Evolutionary conservation across 1,140 invertebrate species (phyloP).

Genomic region (Pemphigus obesinymphae): DNA sequence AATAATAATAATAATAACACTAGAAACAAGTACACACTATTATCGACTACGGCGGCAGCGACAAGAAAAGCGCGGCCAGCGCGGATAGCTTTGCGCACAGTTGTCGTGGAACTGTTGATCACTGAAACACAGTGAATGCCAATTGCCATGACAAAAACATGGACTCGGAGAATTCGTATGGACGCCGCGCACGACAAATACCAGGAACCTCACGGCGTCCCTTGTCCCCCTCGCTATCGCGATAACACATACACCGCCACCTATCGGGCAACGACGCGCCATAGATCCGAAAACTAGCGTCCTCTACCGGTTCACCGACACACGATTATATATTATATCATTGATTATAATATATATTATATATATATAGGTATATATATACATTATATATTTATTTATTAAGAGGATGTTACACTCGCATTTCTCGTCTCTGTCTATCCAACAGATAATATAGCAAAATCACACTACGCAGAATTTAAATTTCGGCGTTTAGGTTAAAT

Average conservation of each 20-base stretch:
- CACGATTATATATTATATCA: no score
- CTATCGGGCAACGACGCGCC: background rate
- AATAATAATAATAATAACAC: background rate
- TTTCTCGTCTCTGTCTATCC: no score
- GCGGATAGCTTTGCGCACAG: background rate
- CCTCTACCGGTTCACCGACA: background rate
- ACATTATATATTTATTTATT: no score
- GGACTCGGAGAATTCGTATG: background rate
- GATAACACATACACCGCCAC: background rate
- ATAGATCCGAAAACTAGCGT: background rate
- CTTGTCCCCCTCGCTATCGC: background rate
- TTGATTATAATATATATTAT: no score
- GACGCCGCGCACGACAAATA: slow-evolving; percentile 30
- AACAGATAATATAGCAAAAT: no score
- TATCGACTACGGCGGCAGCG: background rate
- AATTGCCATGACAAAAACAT: slow-evolving; percentile 27
- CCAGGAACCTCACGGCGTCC: background rate
- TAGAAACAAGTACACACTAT: background rate
- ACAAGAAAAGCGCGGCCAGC: background rate
- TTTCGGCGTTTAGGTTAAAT: no score
- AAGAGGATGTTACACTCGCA: no score
- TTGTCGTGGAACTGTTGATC: slow-evolving; percentile 30
- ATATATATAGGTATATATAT: no score
- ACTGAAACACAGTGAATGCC: background rate
- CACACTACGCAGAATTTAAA: no score